Base-by-base conservation (phyloP, 2,797 vertebrate genomes). In the Botia almorhae region DNA sequence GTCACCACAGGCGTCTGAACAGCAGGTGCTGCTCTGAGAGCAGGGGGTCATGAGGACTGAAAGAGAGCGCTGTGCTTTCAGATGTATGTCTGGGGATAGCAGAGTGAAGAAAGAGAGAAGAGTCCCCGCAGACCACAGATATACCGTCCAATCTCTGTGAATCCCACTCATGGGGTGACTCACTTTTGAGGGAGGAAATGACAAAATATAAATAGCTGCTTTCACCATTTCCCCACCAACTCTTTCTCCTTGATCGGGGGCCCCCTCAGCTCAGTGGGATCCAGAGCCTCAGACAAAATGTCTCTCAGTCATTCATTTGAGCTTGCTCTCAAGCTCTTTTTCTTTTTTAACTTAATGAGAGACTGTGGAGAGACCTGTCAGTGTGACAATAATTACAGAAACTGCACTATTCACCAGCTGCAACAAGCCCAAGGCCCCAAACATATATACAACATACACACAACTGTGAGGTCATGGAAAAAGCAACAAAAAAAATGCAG, bases 341-440 rank as follows among this genome's bases (percentile, higher is more conserved):
- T 60, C 43, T 77, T 75, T 60, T 78, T 55, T 75, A 83, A 82
- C 69, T 61, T 90, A 86, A 92, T 92, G 87, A 92, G 84, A 90
- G 89, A 85, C 88, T 90, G 85, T 82, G 88, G 87, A 90, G 83
- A 91, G 85, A 84, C 83, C 84, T 87, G 86, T 90, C 90, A 89
- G 85, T 87, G 87, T 86, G 85, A 90, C 85, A 90, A 87, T 89
- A 90, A 91, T 90, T 91, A 91, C 89, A 90, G 81, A 91, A 92
- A 90, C 87, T 84, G 71, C 76, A 81, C 80, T 33, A 76, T 73
- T 86, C 76, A 83, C 85, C 90, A 92, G 89, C 89, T 90, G 89
- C 85, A 88, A 78, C 76, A 79, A 58, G 67, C 84, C 78, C 51
- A 72, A 56, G 69, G 55, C 74, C 76, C 61, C 43, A 78, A 55